Base-by-base conservation (phyloP, 2,888 invertebrate species). In the Orthosia gothica region DNA sequence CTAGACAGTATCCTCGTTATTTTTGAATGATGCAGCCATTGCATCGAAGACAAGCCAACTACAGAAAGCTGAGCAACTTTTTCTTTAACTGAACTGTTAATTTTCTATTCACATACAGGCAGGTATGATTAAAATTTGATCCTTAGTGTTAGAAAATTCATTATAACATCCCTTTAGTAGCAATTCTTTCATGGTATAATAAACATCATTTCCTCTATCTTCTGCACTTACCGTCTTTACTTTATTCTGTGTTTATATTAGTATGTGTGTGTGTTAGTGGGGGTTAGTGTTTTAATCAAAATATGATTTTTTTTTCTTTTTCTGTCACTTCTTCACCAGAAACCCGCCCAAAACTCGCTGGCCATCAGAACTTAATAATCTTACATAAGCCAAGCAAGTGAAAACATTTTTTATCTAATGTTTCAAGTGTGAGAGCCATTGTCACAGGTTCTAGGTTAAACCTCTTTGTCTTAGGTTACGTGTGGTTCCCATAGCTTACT, bases 341-440 rank as follows among this genome's bases (percentile, higher is more conserved):
- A 55, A 55, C 5, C 26, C 0, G 9, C 5, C 18, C 4, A 49
- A 71, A 75, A 68, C 69, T 70, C 20, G 62, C 76, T 79, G 82
- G 70, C 85, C 85, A 83, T 83, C 83, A 88, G 85, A 88, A 82
- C 73, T 67, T 85, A 86, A 82, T 20, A 85, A 87, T 52, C 89
- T 93, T 92, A 93, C 90, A 93, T 94, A 94, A 94, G 90, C 90
- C 83, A 72, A 68, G 84, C 82, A 88, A 93, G 93, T 92, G 92
- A 94, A 93, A 94, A 94, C 89, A 89, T 83, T 84, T 84, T 92
- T 91, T 92, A 93, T 92, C 91, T 92, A 90, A 89, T 59, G 63
- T 88, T 87, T 92, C 95, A 95, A 95, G 95, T 95, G 95, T 95
- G 95, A 91, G 95, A 95, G 89, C 89, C 57, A 90, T 90, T 89